A percentile compares a stretch with the other conserved stretches of the same genome.
These are phyloP conservation scores for Bufo bufo DNA, from an alignment of 2,113 vertebrate genomes.

Conservation along the genomic window DNA sequence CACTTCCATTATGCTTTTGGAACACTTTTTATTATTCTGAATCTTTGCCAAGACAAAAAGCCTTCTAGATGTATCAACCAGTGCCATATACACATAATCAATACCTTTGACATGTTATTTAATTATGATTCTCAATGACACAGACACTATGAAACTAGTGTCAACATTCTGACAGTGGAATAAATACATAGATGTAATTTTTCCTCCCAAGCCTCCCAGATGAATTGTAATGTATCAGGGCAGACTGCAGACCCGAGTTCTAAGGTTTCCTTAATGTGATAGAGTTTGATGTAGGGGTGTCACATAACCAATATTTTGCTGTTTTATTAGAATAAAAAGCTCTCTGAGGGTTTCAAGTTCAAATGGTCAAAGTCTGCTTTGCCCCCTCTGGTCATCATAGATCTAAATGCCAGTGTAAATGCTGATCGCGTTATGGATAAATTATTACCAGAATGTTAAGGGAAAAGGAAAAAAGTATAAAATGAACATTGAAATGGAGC, in stretches of 20 bases:
- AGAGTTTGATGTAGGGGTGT: conserved; percentile 90
- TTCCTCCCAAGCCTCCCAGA: conserved; percentile 74
- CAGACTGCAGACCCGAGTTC: conserved; percentile 75
- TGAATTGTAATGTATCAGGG: conserved; percentile 80
- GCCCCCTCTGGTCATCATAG: conserved; percentile 54
- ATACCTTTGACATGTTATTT: conserved; percentile 79
- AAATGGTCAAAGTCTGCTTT: conserved; percentile 70
- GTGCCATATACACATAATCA: conserved; percentile 76
- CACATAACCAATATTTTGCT: conserved; percentile 83
- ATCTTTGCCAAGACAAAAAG: conserved; percentile 71
- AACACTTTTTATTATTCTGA: conserved; percentile 72
- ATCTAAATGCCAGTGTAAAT: conserved; percentile 60
- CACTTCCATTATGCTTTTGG: conserved; percentile 65
- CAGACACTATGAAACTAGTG: conserved; percentile 82
- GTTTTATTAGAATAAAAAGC: conserved; percentile 91
- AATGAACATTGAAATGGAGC: background rate
- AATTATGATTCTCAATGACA: conserved; percentile 78
- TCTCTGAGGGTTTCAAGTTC: conserved; percentile 86
- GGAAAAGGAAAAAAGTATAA: background rate
- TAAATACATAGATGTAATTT: conserved; percentile 88
- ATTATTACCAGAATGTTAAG: conserved; percentile 22
- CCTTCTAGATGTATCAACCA: conserved; percentile 66
- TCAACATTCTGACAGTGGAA: conserved; percentile 84
- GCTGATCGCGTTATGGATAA: conserved; percentile 43
- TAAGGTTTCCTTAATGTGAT: conserved; percentile 93